A percentile compares a stretch with the other conserved stretches of the same genome.
Conservation (phyloP, 2,797 vertebrate genomes). For the Malurus leucopterus region DNA sequence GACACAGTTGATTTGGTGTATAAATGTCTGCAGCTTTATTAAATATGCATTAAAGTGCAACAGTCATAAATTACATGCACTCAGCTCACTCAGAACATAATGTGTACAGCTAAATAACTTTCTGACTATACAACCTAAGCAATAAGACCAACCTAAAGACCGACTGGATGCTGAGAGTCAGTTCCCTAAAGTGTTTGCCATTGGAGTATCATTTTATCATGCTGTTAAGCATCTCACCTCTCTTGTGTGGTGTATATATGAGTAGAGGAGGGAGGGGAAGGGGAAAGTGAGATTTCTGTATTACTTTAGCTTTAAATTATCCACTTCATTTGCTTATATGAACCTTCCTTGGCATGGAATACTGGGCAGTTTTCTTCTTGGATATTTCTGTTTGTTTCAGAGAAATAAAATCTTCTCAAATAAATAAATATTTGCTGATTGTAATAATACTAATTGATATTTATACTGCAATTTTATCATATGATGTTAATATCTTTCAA, state of each 20-base stretch:
- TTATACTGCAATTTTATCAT: neutral
- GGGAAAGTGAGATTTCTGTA: neutral
- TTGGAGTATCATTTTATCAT: slow-evolving; percentile 40
- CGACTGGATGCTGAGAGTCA: slow-evolving; percentile 40
- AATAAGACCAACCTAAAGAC: slow-evolving; percentile 53
- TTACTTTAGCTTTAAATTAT: slow-evolving; percentile 23
- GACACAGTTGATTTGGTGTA: slow-evolving; percentile 71
- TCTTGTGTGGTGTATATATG: neutral
- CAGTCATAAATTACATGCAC: slow-evolving; percentile 68
- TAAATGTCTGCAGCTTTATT: slow-evolving; percentile 71
- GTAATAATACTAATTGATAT: neutral
- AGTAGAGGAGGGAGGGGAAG: neutral
- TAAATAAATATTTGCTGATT: neutral
- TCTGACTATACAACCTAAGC: slow-evolving; percentile 58
- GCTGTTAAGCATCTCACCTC: neutral
- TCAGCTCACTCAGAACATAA: slow-evolving; percentile 62
- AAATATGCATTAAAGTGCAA: slow-evolving; percentile 73
- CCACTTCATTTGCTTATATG: neutral
- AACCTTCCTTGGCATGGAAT: neutral
- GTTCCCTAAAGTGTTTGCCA: slow-evolving; percentile 29
- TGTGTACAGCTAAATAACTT: slow-evolving; percentile 68
- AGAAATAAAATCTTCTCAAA: neutral
- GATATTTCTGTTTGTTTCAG: neutral
- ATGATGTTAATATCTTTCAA: neutral
- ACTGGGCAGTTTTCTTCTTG: neutral